These are phyloP conservation scores for Fulmarus glacialis DNA, from an alignment of 2,113 vertebrate species.

Conservation along the genomic window DNA sequence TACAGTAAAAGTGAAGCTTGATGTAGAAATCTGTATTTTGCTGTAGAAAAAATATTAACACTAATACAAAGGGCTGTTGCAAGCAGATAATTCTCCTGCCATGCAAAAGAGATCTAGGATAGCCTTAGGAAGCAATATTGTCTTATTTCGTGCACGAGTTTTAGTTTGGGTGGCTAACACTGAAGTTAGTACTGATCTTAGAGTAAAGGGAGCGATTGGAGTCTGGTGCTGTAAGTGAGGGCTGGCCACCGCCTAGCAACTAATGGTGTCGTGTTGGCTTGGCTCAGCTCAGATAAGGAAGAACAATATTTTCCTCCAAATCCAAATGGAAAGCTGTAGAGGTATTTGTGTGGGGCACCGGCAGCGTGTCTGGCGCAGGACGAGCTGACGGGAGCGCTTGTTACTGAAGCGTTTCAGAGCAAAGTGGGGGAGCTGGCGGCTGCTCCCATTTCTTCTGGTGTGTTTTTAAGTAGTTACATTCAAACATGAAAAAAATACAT, in stretches of 20 bases:
- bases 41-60: not conserved
- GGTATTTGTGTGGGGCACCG: not conserved
- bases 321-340: not conserved
- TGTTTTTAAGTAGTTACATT: not conserved
- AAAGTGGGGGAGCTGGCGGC: not conserved
- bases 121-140: not conserved
- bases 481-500: not conserved
- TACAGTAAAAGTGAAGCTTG: not conserved
- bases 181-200: not conserved
- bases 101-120: not conserved
- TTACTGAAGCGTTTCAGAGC: not conserved
- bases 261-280: not conserved
- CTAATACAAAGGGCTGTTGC: not conserved
- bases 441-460: not conserved
- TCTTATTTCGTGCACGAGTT: not conserved
- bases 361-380: rapidly evolving
- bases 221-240: not conserved
- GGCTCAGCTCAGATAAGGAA: not conserved
- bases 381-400: not conserved
- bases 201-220: not conserved
- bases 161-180: not conserved
- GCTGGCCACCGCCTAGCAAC: not conserved
- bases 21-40: not conserved
- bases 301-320: not conserved
- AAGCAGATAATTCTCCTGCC: not conserved